These are phyloP conservation scores for Struthidea cinerea DNA, from an alignment of 2,113 vertebrate species.

Conservation along the genomic window DNA sequence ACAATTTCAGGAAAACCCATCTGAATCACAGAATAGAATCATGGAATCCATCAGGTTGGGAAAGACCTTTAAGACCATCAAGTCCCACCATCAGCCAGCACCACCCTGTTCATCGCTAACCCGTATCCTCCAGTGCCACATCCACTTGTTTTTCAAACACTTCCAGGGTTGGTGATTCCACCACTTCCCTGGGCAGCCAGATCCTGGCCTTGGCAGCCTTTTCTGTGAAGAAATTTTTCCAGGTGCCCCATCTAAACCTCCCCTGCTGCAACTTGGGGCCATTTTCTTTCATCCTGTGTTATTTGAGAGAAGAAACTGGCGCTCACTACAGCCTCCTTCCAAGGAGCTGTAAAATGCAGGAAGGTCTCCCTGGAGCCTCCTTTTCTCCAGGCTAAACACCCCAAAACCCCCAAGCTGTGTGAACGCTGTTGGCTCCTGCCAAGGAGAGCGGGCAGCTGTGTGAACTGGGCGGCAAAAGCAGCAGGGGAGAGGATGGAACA, in stretches of 20 bases:
- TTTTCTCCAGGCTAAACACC: neutral
- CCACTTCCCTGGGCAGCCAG: neutral
- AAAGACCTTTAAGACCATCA: too few relatives aligned
- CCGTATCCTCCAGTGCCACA: neutral
- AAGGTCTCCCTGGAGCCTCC: neutral
- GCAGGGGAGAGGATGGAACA: neutral
- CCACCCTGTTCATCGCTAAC: too few relatives aligned
- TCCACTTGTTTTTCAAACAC: accelerated
- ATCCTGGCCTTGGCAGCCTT: neutral
- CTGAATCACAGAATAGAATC: too few relatives aligned
- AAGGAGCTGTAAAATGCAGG: neutral
- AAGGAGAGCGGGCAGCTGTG: neutral
- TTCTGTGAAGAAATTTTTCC: neutral
- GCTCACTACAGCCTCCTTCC: neutral
- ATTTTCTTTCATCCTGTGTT: neutral
- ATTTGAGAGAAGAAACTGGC: too few relatives aligned
- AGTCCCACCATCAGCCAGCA: accelerated
- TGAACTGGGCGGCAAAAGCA: neutral
- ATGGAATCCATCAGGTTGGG: accelerated
- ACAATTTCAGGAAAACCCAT: neutral
- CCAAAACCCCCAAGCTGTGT: neutral
- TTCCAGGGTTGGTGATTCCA: neutral
- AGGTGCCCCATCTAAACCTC: too few relatives aligned
- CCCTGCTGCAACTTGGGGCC: neutral
- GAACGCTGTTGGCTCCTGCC: neutral